These are phyloP conservation scores for Encarsia formosa DNA, from an alignment of 2,888 invertebrate genomes.

Conservation along the genomic window DNA sequence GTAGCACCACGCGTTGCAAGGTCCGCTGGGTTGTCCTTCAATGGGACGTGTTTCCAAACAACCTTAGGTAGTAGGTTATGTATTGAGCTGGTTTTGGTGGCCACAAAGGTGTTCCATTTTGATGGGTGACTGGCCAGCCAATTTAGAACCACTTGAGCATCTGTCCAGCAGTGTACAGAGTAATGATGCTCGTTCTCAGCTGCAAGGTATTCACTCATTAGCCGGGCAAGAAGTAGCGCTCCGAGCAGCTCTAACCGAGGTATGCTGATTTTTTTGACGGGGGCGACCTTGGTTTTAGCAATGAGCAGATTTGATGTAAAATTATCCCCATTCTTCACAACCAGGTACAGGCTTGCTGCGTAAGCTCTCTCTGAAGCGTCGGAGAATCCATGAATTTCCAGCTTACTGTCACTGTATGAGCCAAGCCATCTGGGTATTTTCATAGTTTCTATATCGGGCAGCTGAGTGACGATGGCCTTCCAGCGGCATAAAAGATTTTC, in stretches of 20 bases:
- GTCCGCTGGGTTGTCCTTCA: not conserved
- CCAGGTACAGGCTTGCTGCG: not conserved
- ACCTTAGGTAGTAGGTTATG: not conserved
- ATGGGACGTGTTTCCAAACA: not conserved
- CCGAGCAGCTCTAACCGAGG: not conserved
- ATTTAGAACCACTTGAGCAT: not conserved
- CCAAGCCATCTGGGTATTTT: not conserved
- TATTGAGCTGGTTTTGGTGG: not conserved
- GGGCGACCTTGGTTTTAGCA: too few relatives aligned
- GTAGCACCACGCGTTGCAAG: not conserved
- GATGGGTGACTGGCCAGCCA: not conserved
- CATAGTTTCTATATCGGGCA: not conserved
- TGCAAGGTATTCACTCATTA: not conserved
- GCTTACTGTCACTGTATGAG: too few relatives aligned
- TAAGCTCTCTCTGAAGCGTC: not conserved
- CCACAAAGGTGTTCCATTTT: not conserved
- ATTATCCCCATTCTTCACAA: not conserved
- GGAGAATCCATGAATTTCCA: not conserved
- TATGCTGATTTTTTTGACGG: not conserved
- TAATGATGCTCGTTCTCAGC: not conserved
- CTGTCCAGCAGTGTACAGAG: not conserved
- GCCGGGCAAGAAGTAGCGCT: not conserved
- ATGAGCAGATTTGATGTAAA: not conserved
- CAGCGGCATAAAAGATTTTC: not conserved
- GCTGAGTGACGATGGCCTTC: not conserved